Conservation (phyloP, 2,888 invertebrate genomes). For the Apotomis capreana region DNA sequence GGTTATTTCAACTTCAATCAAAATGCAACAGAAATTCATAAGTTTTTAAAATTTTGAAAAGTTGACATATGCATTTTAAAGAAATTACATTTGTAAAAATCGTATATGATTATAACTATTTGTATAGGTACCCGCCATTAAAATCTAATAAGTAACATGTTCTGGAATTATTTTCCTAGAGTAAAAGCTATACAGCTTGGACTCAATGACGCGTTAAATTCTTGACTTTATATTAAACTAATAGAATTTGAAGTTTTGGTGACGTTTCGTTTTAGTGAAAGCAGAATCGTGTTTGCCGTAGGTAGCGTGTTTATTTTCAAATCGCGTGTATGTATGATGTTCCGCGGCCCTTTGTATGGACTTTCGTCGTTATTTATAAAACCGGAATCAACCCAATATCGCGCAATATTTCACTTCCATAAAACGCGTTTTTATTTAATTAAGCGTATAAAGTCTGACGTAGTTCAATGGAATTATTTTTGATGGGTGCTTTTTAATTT, state of each 20-base stretch:
- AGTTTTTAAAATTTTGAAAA: neutral
- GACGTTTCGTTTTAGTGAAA: neutral
- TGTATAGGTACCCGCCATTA: no score
- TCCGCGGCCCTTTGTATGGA: constrained; percentile 45
- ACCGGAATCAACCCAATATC: constrained; percentile 32
- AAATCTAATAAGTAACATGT: no score
- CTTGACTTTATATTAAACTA: neutral
- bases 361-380: constrained; percentile 34
- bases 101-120: no score
- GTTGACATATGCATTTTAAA: no score
- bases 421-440: constrained; percentile 22
- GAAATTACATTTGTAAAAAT: no score
- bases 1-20: neutral
- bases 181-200: no score
- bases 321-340: constrained; percentile 65
- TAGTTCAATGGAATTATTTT: neutral
- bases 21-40: neutral
- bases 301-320: constrained; percentile 69
- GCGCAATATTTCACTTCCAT: constrained; percentile 20
- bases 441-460: constrained; percentile 20
- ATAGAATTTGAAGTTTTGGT: neutral
- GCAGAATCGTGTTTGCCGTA: constrained; percentile 48
- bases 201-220: neutral
- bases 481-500: neutral
- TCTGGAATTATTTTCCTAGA: no score